These are phyloP conservation scores for Hypselothyrea guttata DNA, from an alignment of 2,888 invertebrate species.

Conservation along the genomic window DNA sequence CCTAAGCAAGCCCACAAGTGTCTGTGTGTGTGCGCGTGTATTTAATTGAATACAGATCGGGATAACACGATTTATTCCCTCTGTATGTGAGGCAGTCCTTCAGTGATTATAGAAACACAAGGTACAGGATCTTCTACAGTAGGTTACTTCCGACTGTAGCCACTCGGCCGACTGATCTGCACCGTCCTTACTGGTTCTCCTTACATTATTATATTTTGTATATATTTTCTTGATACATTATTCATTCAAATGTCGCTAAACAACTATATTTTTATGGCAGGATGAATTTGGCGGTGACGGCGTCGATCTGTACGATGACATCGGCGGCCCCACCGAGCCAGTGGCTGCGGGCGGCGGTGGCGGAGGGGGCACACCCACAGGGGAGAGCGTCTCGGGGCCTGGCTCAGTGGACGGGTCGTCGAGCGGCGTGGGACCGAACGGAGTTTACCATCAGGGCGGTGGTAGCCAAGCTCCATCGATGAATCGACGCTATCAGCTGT, in stretches of 20 bases:
- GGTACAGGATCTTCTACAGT: too few species aligned
- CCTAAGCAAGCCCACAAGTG: too few species aligned
- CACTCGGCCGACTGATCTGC: too few species aligned
- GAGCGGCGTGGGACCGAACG: slow-evolving; percentile 87
- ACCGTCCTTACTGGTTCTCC: too few species aligned
- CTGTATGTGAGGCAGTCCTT: too few species aligned
- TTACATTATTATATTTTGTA: too few species aligned
- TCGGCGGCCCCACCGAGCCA: slow-evolving; percentile 90
- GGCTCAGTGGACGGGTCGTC: slow-evolving; percentile 83
- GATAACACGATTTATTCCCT: too few species aligned
- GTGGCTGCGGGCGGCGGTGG: slow-evolving; percentile 91
- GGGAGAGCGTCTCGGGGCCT: slow-evolving; percentile 85
- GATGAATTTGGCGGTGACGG: slow-evolving; percentile 85
- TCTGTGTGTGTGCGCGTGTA: too few species aligned
- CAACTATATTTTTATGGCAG: slow-evolving; percentile 45
- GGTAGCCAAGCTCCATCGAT: slow-evolving; percentile 87
- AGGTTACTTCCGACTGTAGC: too few species aligned
- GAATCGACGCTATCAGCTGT: slow-evolving; percentile 93
- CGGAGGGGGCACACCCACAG: slow-evolving; percentile 80
- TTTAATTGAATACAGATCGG: too few species aligned
- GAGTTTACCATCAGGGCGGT: slow-evolving; percentile 88
- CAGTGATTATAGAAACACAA: too few species aligned
- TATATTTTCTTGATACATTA: neutral
- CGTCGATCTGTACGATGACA: slow-evolving; percentile 97
- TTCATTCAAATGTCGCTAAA: neutral